Base-by-base conservation (phyloP, 2,797 vertebrate species). In the Crenichthys baileyi region DNA sequence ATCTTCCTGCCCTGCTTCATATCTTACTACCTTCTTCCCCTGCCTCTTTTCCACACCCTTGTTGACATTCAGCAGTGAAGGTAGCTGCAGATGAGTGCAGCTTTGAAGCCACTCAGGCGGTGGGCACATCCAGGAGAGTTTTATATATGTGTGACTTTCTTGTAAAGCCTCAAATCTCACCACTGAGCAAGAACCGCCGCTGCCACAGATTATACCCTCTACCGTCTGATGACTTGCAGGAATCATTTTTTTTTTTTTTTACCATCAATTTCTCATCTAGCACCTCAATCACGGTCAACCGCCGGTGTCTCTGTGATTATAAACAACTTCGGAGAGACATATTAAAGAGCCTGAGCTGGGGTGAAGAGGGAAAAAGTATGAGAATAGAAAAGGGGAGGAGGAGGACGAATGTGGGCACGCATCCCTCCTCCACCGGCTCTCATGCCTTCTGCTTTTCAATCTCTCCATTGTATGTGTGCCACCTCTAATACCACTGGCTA, bases 1-100 rank as follows among this genome's bases (percentile, higher is more conserved):
- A n/a, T 26, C 71, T 63, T 68, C 46, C 61, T 55, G 22, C 63
- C 78, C 76, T 67, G 78, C 76, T 74, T 75, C 83, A 79, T 85
- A 70, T 78, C 72, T 73, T 70, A 68, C 73, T 63, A 63, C 79
- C 79, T 71, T 68, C 60, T 71, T 58, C 73, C 20, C 36, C 74
- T 65, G 0, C 46, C 48, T 56, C 76, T 46, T 53, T 39, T 72
- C n/a, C 26, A 70, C 65, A 53, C 80, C 78, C 83, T 90, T 90
- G 90, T 87, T 88, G 91, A 89, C 90, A 89, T 86, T 82, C 86
- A 86, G 87, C 87, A 87, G 87, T 89, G 90, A 90, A 95, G 77
- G 89, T 87, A 91, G 87, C 90, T 92, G 82, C 83, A 92, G 90
- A 93, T 91, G 90, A 95, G 89, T 81, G 85, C 83, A 73, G 89